phyloP scores from a whole-genome alignment of 2,113 vertebrate genomes.

The Salvator merianae region DNA sequence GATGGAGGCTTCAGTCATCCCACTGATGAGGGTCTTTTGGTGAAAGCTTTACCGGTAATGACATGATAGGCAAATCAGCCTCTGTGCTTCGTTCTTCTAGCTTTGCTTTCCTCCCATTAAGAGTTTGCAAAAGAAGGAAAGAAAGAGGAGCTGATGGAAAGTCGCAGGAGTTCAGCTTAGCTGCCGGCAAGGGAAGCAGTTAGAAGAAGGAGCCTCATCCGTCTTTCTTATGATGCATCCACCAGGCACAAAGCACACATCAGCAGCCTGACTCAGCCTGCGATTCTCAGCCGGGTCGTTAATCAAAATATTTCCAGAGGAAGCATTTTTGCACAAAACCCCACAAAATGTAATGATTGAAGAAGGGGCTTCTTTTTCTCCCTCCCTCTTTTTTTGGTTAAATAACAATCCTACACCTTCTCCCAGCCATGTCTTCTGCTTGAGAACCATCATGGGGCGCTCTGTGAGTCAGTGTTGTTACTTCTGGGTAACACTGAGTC shows the following conservation, averaged over 20 bases:
- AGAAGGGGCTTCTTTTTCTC: constrained; percentile 13
- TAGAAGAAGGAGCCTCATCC: constrained; percentile 1
- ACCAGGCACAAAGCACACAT: background rate
- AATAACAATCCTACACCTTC: background rate
- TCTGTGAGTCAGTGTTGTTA: no score
- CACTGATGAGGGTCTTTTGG: background rate
- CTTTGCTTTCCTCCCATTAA: background rate
- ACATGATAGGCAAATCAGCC: background rate
- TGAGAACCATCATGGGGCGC: no score
- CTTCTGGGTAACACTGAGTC: no score
- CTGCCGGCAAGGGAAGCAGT: background rate
- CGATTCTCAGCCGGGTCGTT: constrained; percentile 8
- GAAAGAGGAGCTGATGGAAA: accelerated
- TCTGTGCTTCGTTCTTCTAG: background rate
- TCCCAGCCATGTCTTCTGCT: no score
- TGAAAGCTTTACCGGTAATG: background rate
- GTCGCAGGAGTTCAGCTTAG: constrained; percentile 13
- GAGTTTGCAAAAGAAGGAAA: background rate
- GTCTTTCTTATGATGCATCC: background rate
- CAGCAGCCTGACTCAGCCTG: background rate
- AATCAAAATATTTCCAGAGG: constrained; percentile 13
- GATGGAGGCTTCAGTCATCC: background rate
- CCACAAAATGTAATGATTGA: constrained; percentile 1
- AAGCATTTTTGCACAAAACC: constrained; percentile 15
- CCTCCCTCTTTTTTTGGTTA: background rate